Evolutionary conservation across 2,113 vertebrate genomes (phyloP), one percentile per base, ranked within the genome.

Genomic region (Pelmatolapia mariae): DNA sequence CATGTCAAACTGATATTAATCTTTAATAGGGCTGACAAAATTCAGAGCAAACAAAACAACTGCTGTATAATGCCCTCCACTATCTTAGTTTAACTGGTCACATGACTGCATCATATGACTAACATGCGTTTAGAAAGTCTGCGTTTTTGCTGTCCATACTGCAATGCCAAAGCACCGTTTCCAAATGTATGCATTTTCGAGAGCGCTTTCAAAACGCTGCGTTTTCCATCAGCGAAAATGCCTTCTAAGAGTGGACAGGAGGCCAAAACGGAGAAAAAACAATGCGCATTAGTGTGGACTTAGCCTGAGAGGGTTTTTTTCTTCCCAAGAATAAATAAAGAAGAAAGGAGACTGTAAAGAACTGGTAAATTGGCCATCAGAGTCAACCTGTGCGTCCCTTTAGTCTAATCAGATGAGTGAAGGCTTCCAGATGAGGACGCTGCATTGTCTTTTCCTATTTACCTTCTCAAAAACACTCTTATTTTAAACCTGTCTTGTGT

Each of bases 131-230:
- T 54, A 54, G n/a, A 54, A 54, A 54, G 10, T 24, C 1, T 54
- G 10, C 3, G 11, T 56, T 59, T 59, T 59, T 31, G 57, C 57
- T 31, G 26, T 5, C 56, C 26, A 59, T 1, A 59, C 57, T 31
- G 26, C 29, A 1, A 31, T 2, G 1, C 26, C 15, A 61, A 61
- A 31, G 29, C 57, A 31, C 26, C 2, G 0, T 61, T 61, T 61
- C 15, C 29, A 61, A 31, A 31, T 61, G 29, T 61, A 31, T 61
- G 57, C 57, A 18, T 61, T 61, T 61, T 31, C 0, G 2, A 61
- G 8, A 18, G 57, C 0, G 1, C 18, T 61, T 61, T 31, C 1
- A 59, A 59, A 31, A 0, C 15, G 5, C 8, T 10, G 26, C 26
- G 1, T 10, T 59, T 10, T 59, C 56, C 26, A 59, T 61, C 8